A percentile compares a stretch with the other conserved stretches of the same genome.
Evolutionary conservation across 2,113 vertebrate species (phyloP).

Genomic region (Calcarius ornatus): DNA sequence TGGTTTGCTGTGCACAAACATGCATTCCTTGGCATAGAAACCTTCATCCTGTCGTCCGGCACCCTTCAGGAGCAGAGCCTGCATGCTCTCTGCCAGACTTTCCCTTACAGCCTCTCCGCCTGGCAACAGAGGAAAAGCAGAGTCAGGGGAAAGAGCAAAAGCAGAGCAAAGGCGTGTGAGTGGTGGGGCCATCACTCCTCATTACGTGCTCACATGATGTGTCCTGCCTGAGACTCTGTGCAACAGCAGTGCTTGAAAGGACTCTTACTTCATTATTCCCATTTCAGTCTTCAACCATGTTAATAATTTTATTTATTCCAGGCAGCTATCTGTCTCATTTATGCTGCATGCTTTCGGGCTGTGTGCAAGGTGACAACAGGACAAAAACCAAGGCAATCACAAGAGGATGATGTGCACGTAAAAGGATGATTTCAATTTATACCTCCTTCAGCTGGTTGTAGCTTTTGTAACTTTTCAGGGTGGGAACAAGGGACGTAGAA

Average conservation of each 20-base stretch:
- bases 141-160: background rate
- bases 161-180: background rate
- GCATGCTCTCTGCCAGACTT: background rate
- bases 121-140: background rate
- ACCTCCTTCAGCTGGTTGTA: background rate
- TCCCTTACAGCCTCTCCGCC: background rate
- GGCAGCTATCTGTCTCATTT: background rate
- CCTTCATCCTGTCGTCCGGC: background rate
- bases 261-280: background rate
- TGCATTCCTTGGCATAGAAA: background rate
- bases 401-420: background rate
- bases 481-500: background rate
- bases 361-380: background rate
- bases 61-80: background rate
- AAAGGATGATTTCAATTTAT: background rate
- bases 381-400: background rate
- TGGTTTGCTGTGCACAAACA: background rate
- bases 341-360: background rate
- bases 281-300: background rate
- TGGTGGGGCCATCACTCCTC: background rate
- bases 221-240: background rate
- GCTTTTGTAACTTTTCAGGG: background rate
- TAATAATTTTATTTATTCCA: background rate
- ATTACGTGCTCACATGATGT: background rate
- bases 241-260: background rate